Evolutionary conservation across 2,113 vertebrate species (phyloP), one percentile per base, ranked within the genome.

Genomic region (Oryzias celebensis): DNA sequence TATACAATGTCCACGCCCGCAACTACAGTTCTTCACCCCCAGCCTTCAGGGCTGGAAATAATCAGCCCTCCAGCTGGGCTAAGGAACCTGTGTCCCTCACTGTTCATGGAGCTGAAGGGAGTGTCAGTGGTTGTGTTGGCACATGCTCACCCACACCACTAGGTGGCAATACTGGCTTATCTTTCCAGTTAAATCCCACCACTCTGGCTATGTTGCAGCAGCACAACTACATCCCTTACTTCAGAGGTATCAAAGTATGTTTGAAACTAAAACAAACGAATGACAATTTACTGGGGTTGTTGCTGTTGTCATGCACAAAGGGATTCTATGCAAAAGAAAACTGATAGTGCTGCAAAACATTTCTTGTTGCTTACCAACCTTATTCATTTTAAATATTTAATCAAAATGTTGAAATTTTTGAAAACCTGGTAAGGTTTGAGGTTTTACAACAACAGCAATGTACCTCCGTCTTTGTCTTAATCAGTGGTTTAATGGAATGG

Each of bases 211-310:
- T 93, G 91, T 95, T 96, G 89, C 94, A 95, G 89, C 96, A 97
- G 86, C 96, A 98, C 93, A 95, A 96, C 94, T 98, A 96, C 93
- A 90, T 98, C 93, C 97, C 97, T 76, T 96, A 94, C 91, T 96
- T 97, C 92, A 94, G 93, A 98, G 97, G 97, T 98, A 96, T 91
- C 83, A 48, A n/a, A 68, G 73, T 72, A 66, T 31, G 42, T 46
- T 42, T 45, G 45, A 68, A 66, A 62, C 62, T 20, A 7, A 50
- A 60, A 62, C 77, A 81, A 86, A 79, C 45, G 17, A 14, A 8
- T 62, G 60, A 67, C 20, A 0, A 22, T 36, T 62, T 58, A 22
- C 42, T 68, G 28, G 42, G 53, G 45, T 43, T 22, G 10, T 58
- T 75, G 44, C 41, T 78, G 73, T 17, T 74, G n/a, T 28, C 48